These are phyloP conservation scores for Lethenteron camtschaticum DNA, from an alignment of 2,113 vertebrate genomes.

Conservation along the genomic window DNA sequence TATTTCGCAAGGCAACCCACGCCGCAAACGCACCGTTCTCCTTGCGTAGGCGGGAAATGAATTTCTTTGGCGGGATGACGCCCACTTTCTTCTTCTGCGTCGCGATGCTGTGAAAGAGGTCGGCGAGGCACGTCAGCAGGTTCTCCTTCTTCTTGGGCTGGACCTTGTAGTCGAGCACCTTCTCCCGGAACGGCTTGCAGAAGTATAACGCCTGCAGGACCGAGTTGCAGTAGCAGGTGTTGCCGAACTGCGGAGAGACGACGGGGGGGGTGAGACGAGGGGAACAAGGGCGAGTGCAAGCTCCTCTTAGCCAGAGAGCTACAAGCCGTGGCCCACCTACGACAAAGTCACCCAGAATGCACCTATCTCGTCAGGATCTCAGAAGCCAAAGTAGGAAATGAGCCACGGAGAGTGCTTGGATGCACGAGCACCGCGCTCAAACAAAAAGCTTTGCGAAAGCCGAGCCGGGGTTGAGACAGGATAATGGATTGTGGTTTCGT, in stretches of 20 bases:
- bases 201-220: slow-evolving; percentile 90
- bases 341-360: too few species aligned
- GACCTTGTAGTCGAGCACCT: slow-evolving; percentile 81
- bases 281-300: too few species aligned
- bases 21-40: slow-evolving; percentile 51
- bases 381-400: too few species aligned
- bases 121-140: slow-evolving; percentile 75
- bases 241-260: slow-evolving; percentile 50
- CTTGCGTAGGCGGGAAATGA: slow-evolving; percentile 79
- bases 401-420: too few species aligned
- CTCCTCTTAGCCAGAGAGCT: too few species aligned
- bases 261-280: background rate
- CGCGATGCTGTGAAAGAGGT: slow-evolving; percentile 92
- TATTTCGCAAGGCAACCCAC: too few species aligned
- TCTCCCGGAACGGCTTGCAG: slow-evolving; percentile 88
- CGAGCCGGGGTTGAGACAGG: too few species aligned
- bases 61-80: slow-evolving; percentile 95
- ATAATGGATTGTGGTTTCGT: too few species aligned
- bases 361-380: too few species aligned
- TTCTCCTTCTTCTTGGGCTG: slow-evolving; percentile 98
- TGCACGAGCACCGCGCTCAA: too few species aligned
- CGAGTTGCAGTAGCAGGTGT: slow-evolving; percentile 97
- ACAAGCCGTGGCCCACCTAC: too few species aligned
- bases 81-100: slow-evolving; percentile 98
- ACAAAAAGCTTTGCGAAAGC: too few species aligned